phyloP scores from a whole-genome alignment of 2,888 invertebrate species.

The Cetonia aurata region DNA sequence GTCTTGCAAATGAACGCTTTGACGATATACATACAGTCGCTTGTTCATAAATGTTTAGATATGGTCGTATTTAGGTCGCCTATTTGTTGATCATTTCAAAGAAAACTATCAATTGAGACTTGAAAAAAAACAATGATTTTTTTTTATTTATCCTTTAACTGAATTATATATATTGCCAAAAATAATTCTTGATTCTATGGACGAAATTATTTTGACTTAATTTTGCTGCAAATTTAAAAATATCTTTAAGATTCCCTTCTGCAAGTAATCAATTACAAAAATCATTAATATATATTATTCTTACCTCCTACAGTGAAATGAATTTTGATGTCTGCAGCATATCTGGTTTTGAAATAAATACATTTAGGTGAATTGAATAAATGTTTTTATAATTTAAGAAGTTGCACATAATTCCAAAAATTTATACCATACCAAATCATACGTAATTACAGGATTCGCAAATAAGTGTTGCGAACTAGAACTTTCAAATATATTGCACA shows the following conservation, averaged over 20 bases:
- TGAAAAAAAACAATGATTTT: too few species aligned
- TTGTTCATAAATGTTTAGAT: too few species aligned
- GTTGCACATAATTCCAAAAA: too few species aligned
- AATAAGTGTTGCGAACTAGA: too few species aligned
- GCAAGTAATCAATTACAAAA: constrained; percentile 1
- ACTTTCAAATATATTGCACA: too few species aligned
- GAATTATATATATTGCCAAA: background rate
- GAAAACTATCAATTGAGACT: background rate
- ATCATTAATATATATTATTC: background rate
- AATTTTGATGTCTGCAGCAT: background rate
- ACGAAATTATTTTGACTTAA: background rate
- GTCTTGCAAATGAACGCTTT: too few species aligned
- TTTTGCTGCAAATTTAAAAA: background rate
- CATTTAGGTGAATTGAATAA: background rate
- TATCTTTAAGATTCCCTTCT: background rate
- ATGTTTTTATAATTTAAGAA: background rate
- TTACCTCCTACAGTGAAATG: background rate
- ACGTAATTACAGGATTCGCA: too few species aligned
- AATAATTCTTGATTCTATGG: background rate
- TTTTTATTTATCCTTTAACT: constrained; percentile 5
- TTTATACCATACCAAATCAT: too few species aligned
- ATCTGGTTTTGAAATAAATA: background rate
- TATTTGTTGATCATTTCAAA: background rate
- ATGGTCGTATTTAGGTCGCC: too few species aligned
- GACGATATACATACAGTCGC: background rate